Conservation (phyloP, 2,888 invertebrate genomes). For the Oscheius sp. region DNA sequence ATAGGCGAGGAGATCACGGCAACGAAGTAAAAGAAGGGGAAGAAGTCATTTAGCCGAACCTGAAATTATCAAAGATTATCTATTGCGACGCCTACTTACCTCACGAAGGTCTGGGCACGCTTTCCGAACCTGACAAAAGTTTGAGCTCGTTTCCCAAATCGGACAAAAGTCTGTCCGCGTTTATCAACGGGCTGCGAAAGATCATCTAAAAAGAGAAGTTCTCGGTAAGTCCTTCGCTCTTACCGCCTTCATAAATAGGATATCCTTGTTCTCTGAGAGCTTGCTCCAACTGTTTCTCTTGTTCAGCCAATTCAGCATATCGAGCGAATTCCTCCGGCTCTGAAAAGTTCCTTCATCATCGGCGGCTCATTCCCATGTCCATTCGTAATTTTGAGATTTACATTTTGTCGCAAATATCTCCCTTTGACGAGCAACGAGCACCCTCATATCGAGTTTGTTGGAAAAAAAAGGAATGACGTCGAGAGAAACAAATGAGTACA, state of each 20-base stretch:
- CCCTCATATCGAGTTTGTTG: too few relatives aligned
- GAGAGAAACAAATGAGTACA: too few relatives aligned
- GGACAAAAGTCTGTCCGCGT: conserved; percentile 37
- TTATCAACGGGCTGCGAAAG: conserved; percentile 23
- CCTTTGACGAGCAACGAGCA: too few relatives aligned
- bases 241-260: neutral
- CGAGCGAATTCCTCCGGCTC: conserved; percentile 16
- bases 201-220: neutral
- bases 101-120: conserved; percentile 35
- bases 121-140: conserved; percentile 45
- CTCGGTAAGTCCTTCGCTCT: neutral
- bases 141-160: conserved; percentile 52
- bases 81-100: conserved; percentile 18
- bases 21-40: neutral
- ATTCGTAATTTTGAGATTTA: conserved; percentile 1
- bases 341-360: conserved; percentile 1
- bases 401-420: neutral
- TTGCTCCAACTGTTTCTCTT: conserved; percentile 11
- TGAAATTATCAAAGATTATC: neutral
- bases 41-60: neutral
- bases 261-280: conserved; percentile 13
- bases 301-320: conserved; percentile 18
- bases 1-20: conserved; percentile 4
- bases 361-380: neutral
- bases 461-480: too few relatives aligned